Conservation (phyloP, 2,888 invertebrate species). For the Cryptocephalus moraei region DNA sequence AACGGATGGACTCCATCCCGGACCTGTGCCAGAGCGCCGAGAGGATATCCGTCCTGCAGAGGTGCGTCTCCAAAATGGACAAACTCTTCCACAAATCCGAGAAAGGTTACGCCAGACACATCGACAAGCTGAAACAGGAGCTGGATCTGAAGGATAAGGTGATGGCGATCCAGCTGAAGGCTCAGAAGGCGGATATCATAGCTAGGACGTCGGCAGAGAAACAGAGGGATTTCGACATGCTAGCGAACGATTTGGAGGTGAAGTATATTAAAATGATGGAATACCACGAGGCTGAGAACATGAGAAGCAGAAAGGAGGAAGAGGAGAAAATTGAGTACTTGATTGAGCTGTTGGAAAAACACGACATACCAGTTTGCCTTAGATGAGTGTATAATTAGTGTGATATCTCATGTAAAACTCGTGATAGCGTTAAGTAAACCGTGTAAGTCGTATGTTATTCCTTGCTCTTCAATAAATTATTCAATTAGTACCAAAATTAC, state of each 20-base stretch:
- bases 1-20: conserved; percentile 14
- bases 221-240: conserved; percentile 24
- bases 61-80: conserved; percentile 29
- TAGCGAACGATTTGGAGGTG: conserved; percentile 24
- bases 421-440: too few species aligned
- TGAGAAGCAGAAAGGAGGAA: conserved; percentile 17
- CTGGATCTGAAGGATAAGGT: conserved; percentile 24
- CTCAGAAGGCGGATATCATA: conserved; percentile 25
- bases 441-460: too few species aligned
- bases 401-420: conserved; percentile 4
- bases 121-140: conserved; percentile 24
- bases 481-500: too few species aligned
- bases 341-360: conserved; percentile 17
- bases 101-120: conserved; percentile 24
- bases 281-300: conserved; percentile 18
- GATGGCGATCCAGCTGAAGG: conserved; percentile 21
- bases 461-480: too few species aligned
- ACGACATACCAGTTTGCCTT: conserved; percentile 13
- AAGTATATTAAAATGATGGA: conserved; percentile 28
- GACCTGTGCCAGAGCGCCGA: conserved; percentile 14
- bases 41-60: conserved; percentile 20
- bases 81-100: conserved; percentile 25
- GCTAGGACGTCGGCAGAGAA: conserved; percentile 20
- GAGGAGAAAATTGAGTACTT: conserved; percentile 21
- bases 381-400: conserved; percentile 1